Evolutionary conservation across 2,888 invertebrate genomes (phyloP).

Genomic region (Stictocephala bisonia): DNA sequence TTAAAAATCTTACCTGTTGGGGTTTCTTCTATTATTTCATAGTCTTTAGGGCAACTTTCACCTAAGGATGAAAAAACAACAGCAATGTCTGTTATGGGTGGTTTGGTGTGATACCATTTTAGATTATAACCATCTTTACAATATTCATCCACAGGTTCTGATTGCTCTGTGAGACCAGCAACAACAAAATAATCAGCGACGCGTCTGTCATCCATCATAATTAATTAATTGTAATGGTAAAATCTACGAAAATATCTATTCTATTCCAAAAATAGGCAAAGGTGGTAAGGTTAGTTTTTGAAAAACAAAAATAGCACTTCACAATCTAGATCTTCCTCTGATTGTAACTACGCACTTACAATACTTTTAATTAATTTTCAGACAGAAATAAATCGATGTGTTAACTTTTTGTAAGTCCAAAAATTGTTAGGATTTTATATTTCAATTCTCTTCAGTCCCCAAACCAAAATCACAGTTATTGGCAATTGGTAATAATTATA

Average conservation of each 20-base stretch:
- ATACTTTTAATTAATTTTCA: too few relatives aligned
- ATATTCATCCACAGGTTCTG: conserved; percentile 81
- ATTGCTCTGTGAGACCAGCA: conserved; percentile 90
- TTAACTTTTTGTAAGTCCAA: too few relatives aligned
- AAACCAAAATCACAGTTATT: too few relatives aligned
- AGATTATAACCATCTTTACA: conserved; percentile 78
- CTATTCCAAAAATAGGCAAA: too few relatives aligned
- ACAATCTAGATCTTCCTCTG: conserved; percentile 25
- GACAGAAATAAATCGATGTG: too few relatives aligned
- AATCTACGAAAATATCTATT: neutral
- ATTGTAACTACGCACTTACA: conserved; percentile 15
- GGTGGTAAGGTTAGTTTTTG: neutral
- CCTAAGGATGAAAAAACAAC: conserved; percentile 90
- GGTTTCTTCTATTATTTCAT: conserved; percentile 78
- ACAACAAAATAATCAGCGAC: conserved; percentile 99
- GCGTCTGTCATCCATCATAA: conserved; percentile 81
- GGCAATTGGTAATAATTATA: too few relatives aligned
- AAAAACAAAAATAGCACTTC: conserved; percentile 46
- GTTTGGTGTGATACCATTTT: conserved; percentile 81
- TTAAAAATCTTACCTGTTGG: conserved; percentile 74
- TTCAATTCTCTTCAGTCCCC: too few relatives aligned
- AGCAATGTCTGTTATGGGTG: conserved; percentile 97
- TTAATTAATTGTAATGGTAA: neutral
- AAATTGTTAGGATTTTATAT: too few relatives aligned
- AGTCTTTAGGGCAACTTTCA: conserved; percentile 86